Conservation (phyloP, 2,113 vertebrate species). For the Psettodes erumei region DNA sequence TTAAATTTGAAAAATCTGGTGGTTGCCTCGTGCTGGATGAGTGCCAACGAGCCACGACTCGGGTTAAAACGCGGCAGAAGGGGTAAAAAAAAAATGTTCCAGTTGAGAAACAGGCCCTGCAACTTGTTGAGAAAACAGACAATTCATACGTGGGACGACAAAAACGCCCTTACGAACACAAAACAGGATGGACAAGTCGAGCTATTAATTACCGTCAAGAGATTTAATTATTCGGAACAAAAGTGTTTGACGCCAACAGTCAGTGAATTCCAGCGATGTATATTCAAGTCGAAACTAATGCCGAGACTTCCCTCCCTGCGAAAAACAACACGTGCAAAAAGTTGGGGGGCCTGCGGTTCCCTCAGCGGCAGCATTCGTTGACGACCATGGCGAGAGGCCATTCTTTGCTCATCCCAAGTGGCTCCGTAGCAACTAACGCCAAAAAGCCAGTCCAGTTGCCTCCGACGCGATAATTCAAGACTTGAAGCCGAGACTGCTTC, state of each 20-base stretch:
- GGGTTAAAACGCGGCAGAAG: conserved; percentile 33
- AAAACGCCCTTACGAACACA: conserved; percentile 58
- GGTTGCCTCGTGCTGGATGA: background rate
- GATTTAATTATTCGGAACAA: conserved; percentile 78
- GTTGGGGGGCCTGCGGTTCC: background rate
- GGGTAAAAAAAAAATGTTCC: conserved; percentile 38
- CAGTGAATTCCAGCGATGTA: conserved; percentile 61
- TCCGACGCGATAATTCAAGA: background rate
- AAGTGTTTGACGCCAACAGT: conserved; percentile 63
- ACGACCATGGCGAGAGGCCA: background rate
- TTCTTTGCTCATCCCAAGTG: background rate
- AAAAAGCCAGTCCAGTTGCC: background rate
- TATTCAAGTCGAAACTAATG: conserved; percentile 45
- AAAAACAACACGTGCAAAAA: background rate
- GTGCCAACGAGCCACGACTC: conserved; percentile 2
- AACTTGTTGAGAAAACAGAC: conserved; percentile 46
- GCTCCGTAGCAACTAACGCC: background rate
- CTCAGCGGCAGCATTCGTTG: background rate
- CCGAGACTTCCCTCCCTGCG: conserved; percentile 16
- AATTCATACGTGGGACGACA: conserved; percentile 37
- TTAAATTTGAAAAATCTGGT: no score
- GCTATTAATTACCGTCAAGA: conserved; percentile 51
- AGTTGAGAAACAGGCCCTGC: conserved; percentile 47
- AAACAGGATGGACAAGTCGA: conserved; percentile 69
- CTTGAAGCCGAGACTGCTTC: background rate